Conservation (phyloP, 2,113 vertebrate genomes). For the Sporophila hypoxantha region DNA sequence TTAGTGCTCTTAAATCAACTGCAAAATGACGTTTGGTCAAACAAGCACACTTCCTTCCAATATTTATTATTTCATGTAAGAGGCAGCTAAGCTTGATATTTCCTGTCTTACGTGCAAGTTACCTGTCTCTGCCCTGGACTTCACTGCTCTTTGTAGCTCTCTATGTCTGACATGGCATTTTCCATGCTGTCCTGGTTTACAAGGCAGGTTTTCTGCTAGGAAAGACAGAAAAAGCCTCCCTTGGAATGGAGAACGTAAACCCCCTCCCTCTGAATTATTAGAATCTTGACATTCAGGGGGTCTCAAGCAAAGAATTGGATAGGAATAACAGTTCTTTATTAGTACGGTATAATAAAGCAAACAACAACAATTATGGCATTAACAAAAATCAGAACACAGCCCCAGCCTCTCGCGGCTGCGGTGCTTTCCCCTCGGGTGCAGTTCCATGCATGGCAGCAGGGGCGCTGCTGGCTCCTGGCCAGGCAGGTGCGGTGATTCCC, state of each 20-base stretch:
- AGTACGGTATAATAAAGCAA: not conserved
- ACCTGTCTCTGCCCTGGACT: not conserved
- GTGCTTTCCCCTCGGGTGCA: not conserved
- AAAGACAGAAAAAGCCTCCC: not conserved
- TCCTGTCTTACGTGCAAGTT: not conserved
- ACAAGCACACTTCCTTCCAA: not conserved
- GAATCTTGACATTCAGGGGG: not conserved
- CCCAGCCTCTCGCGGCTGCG: fast-evolving
- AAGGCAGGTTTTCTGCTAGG: not conserved
- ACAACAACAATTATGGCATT: not conserved
- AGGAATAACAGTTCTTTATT: not conserved
- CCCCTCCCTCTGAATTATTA: not conserved
- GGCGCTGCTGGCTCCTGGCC: not conserved
- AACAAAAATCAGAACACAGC: not conserved
- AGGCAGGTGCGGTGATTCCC: not conserved
- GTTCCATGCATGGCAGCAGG: fast-evolving
- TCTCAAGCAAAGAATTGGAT: not conserved
- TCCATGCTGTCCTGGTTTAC: not conserved
- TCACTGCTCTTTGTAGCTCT: not conserved
- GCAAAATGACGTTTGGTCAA: not conserved
- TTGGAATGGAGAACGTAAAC: not conserved
- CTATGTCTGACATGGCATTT: not conserved
- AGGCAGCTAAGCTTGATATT: not conserved
- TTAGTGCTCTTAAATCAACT: not conserved
- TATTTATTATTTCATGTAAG: not conserved